These are phyloP conservation scores for Sclerodermus sp. DNA, from an alignment of 2,888 invertebrate species.

Conservation along the genomic window DNA sequence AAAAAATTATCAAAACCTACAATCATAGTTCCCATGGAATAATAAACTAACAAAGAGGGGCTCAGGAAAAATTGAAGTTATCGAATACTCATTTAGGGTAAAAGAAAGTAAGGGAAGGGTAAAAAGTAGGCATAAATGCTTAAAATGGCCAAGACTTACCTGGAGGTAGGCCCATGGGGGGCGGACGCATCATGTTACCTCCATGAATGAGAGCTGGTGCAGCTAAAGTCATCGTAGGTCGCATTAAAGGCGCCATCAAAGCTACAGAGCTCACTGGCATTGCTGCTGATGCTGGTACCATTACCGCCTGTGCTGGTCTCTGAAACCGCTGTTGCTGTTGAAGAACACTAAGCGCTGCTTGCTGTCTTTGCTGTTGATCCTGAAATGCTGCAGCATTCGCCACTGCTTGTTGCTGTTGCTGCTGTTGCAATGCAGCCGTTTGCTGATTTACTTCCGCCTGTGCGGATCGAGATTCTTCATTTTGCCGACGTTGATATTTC, in stretches of 20 bases:
- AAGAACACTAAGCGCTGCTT: conserved; percentile 56
- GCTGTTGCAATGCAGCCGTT: conserved; percentile 39
- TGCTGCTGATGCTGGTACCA: conserved; percentile 58
- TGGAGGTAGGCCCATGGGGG: conserved; percentile 68
- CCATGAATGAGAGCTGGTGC: conserved; percentile 62
- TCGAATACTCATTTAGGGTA: too few species aligned
- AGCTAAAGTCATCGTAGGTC: conserved; percentile 60
- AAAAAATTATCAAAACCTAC: too few species aligned
- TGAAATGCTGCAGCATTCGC: conserved; percentile 57
- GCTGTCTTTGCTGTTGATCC: conserved; percentile 56
- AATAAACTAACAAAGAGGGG: too few species aligned
- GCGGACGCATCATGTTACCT: conserved; percentile 68
- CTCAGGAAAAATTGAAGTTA: too few species aligned
- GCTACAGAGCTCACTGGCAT: conserved; percentile 60
- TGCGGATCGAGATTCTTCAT: conserved; percentile 52
- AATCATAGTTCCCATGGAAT: too few species aligned
- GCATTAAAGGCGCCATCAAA: conserved; percentile 61
- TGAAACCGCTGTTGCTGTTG: conserved; percentile 59
- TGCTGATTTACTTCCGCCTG: conserved; percentile 34
- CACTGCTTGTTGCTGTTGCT: conserved; percentile 51
- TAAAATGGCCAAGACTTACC: conserved; percentile 59
- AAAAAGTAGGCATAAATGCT: too few species aligned
- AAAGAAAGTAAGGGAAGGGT: too few species aligned
- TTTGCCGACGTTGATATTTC: conserved; percentile 66
- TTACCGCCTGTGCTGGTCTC: conserved; percentile 58